Evolutionary conservation across 2,888 invertebrate species (phyloP), one percentile per base, ranked within the genome.

Genomic region (Trissolcus japonicus): DNA sequence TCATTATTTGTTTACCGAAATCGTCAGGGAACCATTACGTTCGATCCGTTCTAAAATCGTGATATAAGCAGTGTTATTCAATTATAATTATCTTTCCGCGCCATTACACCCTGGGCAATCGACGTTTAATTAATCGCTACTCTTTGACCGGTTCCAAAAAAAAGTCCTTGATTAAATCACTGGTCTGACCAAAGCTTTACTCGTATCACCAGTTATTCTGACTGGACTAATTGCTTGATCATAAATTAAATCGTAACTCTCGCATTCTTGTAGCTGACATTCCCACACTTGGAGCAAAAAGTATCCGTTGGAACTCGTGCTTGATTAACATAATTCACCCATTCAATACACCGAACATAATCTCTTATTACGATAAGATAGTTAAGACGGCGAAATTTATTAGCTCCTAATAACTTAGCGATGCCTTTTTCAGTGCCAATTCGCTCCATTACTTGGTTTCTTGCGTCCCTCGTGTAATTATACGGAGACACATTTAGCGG

Each of bases 381-480:
- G 54, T 68, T 60, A 68, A 68, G 17, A 3, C 40, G 46, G 13
- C 9, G 6, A 46, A 60, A 68, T 60, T 54, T 25, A 60, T 68
- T 25, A 57, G n/a, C 51, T 14, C 25, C 66, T 59, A 67, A 67
- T 67, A 67, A 51, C 25, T 6, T 53, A 25, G 41, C 59, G 13
- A 59, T 59, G 59, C 16, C 25, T 60, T 54, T 54, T 65, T 62
- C 13, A 16, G 55, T 41, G 19, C 6, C 35, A 35, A 29, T 41
- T 9, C 17, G 54, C 11, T 1, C 53, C 53, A 53, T 63, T 63
- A 63, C 54, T 6, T 40, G 29, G n/a, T 40, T 57, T 66, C 56
- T 66, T 57, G 66, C 46, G 17, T 6, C 48, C 13, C 40, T 21
- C 40, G 21, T 21, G 21, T 61, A 69, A 69, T 69, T 69, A 69